Percentiles rank a stretch among this genome's conserved stretches.
These are phyloP conservation scores for Tringa solitaria DNA, from an alignment of 2,113 vertebrate genomes.

Conservation along the genomic window DNA sequence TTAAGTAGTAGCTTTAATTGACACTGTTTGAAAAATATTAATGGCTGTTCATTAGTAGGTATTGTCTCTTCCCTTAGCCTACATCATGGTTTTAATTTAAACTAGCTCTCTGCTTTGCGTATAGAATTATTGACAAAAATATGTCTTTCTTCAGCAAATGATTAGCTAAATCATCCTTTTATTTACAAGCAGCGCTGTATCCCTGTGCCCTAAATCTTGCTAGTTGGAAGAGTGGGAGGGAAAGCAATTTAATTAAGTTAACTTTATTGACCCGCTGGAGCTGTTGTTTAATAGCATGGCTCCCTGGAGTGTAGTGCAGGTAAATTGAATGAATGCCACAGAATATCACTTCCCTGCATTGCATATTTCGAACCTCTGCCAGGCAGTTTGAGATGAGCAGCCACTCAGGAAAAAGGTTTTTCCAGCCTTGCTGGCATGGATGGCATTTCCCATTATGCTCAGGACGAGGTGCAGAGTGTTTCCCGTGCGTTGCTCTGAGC, in stretches of 20 bases:
- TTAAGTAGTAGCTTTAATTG: slow-evolving; percentile 22
- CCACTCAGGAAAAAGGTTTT: slow-evolving; percentile 37
- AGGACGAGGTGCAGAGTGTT: background rate
- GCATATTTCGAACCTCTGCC: slow-evolving; percentile 46
- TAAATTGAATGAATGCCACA: slow-evolving; percentile 69
- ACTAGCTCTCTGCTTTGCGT: background rate
- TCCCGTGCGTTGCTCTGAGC: background rate
- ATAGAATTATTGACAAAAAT: slow-evolving; percentile 15
- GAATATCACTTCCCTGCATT: slow-evolving; percentile 41
- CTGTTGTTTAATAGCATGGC: slow-evolving; percentile 65
- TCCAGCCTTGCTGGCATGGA: background rate
- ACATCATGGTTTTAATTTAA: slow-evolving; percentile 11
- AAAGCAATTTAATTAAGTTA: slow-evolving; percentile 73
- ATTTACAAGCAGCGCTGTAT: slow-evolving; percentile 34
- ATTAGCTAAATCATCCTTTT: slow-evolving; percentile 56
- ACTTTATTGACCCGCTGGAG: slow-evolving; percentile 63
- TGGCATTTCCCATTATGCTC: slow-evolving; percentile 12
- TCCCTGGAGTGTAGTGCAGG: slow-evolving; percentile 65
- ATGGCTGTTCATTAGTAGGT: background rate
- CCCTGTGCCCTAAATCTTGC: slow-evolving; percentile 56
- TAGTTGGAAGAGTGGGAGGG: slow-evolving; percentile 47
- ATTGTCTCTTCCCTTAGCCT: background rate
- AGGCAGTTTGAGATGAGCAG: slow-evolving; percentile 40
- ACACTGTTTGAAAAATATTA: slow-evolving; percentile 14
- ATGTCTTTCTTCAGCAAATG: slow-evolving; percentile 17